Evolutionary conservation across 2,888 invertebrate species (phyloP).

Genomic region (Trachelus tabidus): DNA sequence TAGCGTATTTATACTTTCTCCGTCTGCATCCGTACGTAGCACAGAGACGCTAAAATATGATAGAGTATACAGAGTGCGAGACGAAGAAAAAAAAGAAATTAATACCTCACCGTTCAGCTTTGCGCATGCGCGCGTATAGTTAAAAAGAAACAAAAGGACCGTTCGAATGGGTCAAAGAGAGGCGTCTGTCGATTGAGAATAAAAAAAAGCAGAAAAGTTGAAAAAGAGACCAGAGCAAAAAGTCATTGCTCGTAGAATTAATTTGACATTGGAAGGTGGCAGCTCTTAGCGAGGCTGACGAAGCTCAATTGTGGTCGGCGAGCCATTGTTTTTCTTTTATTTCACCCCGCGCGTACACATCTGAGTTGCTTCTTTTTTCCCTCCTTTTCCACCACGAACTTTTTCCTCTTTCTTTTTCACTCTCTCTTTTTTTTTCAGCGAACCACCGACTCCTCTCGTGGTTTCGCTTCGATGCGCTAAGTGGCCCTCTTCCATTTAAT

Average conservation of each 20-base stretch:
- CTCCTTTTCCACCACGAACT: not conserved
- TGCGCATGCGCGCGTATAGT: not conserved
- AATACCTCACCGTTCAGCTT: not conserved
- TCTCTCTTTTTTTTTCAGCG: not conserved
- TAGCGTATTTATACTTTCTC: not conserved
- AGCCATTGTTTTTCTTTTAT: slow-evolving; percentile 11
- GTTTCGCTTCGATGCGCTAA: slow-evolving; percentile 32
- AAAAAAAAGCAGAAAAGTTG: not conserved
- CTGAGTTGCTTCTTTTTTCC: not conserved
- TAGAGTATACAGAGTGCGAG: not conserved
- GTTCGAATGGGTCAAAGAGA: not conserved
- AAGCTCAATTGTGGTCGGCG: slow-evolving; percentile 1
- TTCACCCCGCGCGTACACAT: not conserved
- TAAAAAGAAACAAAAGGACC: not conserved
- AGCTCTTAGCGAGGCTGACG: slow-evolving; percentile 10
- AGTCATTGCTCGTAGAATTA: not conserved
- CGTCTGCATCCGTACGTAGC: not conserved
- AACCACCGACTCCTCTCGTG: not conserved
- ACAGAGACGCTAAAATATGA: not conserved
- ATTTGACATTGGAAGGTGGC: slow-evolving; percentile 3
- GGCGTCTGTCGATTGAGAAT: not conserved
- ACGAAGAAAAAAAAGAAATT: not conserved
- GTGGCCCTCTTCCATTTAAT: slow-evolving; percentile 48
- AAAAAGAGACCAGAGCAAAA: not conserved
- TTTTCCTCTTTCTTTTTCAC: not conserved